Evolutionary conservation across 2,113 vertebrate species (phyloP).

Genomic region (Dicentrarchus labrax): DNA sequence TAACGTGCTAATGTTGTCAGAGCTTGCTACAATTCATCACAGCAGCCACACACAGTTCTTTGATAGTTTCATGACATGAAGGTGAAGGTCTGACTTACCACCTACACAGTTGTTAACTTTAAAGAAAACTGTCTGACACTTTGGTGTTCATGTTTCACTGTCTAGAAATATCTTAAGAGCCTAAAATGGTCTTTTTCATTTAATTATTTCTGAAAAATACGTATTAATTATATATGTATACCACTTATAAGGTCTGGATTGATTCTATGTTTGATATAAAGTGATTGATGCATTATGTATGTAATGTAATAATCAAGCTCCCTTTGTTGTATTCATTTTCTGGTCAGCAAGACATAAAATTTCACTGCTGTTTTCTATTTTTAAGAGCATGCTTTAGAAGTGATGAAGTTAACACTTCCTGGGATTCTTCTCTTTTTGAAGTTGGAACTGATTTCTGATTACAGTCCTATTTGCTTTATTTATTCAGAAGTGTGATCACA

Average conservation of each 20-base stretch:
- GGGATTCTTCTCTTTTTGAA: constrained; percentile 45
- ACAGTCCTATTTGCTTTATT: constrained; percentile 21
- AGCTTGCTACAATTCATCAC: neutral
- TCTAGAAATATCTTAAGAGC: too few relatives aligned
- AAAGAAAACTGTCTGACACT: too few relatives aligned
- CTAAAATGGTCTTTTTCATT: too few relatives aligned
- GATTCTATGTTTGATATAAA: too few relatives aligned
- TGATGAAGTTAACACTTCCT: constrained; percentile 14
- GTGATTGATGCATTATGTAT: neutral
- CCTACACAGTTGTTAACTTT: neutral
- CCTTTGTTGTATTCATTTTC: constrained; percentile 10
- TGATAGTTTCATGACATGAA: neutral
- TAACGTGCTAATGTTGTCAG: too few relatives aligned
- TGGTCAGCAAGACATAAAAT: neutral
- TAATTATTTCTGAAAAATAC: too few relatives aligned
- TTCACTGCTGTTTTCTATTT: constrained; percentile 8
- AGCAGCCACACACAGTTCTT: neutral
- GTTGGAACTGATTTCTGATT: constrained; percentile 18
- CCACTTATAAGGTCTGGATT: too few relatives aligned
- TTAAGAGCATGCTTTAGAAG: neutral
- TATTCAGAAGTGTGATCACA: constrained; percentile 1
- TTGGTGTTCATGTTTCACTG: too few relatives aligned
- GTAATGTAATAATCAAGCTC: neutral
- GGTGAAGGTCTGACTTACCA: neutral
- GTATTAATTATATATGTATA: too few relatives aligned